phyloP scores from a whole-genome alignment of 2,888 invertebrate species.

The Liopterus haemorrhoidalis region DNA sequence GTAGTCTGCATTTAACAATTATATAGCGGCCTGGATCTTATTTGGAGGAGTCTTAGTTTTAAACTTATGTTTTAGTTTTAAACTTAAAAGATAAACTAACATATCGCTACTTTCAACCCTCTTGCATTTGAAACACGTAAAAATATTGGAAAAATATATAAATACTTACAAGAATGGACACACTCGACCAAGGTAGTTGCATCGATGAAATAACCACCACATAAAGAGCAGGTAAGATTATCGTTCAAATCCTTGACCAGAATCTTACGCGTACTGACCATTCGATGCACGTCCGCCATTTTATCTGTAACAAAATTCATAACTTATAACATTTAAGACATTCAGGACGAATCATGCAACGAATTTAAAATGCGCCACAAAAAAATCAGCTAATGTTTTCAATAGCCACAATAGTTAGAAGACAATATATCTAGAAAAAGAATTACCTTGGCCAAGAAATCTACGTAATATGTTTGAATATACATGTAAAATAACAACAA shows the following conservation, averaged over 20 bases:
- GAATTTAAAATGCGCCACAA: neutral
- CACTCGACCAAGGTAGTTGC: slow-evolving; percentile 93
- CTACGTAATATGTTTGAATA: no score
- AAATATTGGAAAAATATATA: slow-evolving; percentile 5
- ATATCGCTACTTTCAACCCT: no score
- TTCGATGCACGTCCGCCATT: slow-evolving; percentile 29
- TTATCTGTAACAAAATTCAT: slow-evolving; percentile 16
- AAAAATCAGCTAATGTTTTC: slow-evolving; percentile 2
- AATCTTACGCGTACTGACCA: slow-evolving; percentile 53
- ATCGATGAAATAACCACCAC: slow-evolving; percentile 88
- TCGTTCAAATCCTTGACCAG: slow-evolving; percentile 71
- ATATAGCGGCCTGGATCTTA: no score
- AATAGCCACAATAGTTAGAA: neutral
- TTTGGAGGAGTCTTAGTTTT: no score
- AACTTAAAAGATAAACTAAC: no score
- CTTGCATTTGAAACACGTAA: slow-evolving; percentile 11
- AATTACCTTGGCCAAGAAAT: no score
- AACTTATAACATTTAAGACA: neutral
- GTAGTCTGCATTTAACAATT: no score
- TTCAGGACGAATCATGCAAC: neutral
- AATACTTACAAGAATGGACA: slow-evolving; percentile 84
- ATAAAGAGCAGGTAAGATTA: slow-evolving; percentile 81
- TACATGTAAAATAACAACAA: no score
- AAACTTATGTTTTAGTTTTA: no score
- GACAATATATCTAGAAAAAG: no score